These are phyloP conservation scores for Trissolcus japonicus DNA, from an alignment of 2,888 invertebrate species.

Conservation along the genomic window DNA sequence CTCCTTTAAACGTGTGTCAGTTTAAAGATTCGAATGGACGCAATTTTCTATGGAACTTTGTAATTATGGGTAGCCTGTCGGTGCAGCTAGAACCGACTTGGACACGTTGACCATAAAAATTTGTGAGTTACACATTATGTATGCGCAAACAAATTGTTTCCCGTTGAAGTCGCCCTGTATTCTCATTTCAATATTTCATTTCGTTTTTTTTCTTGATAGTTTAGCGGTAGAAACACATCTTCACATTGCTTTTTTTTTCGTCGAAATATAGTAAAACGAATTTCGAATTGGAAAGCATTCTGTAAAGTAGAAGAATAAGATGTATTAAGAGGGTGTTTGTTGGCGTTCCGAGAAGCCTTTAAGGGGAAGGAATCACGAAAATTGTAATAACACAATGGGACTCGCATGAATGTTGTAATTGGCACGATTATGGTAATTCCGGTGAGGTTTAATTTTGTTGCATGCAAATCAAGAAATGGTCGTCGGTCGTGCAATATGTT, in stretches of 20 bases:
- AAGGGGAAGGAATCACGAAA: constrained; percentile 8
- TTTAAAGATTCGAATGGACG: constrained; percentile 76
- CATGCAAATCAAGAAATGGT: constrained; percentile 57
- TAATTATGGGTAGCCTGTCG: constrained; percentile 76
- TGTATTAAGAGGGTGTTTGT: no score
- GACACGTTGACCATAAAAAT: constrained; percentile 69
- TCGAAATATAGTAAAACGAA: no score
- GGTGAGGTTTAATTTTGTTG: constrained; percentile 38
- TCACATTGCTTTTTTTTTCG: no score
- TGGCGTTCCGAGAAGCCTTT: neutral
- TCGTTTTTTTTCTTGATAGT: no score
- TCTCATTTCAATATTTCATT: no score
- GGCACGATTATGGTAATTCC: constrained; percentile 45
- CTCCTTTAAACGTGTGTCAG: constrained; percentile 68
- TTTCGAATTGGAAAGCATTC: no score
- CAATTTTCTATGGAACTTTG: constrained; percentile 76
- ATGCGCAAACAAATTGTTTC: constrained; percentile 28
- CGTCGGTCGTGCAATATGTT: constrained; percentile 59
- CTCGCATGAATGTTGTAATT: constrained; percentile 25
- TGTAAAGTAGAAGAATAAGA: no score
- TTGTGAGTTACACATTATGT: constrained; percentile 71
- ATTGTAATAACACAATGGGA: constrained; percentile 32
- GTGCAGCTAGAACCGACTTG: constrained; percentile 62
- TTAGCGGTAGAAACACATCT: no score
- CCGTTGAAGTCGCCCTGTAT: no score